Conservation (phyloP, 2,888 invertebrate species). For the Neuroscelio doddi region DNA sequence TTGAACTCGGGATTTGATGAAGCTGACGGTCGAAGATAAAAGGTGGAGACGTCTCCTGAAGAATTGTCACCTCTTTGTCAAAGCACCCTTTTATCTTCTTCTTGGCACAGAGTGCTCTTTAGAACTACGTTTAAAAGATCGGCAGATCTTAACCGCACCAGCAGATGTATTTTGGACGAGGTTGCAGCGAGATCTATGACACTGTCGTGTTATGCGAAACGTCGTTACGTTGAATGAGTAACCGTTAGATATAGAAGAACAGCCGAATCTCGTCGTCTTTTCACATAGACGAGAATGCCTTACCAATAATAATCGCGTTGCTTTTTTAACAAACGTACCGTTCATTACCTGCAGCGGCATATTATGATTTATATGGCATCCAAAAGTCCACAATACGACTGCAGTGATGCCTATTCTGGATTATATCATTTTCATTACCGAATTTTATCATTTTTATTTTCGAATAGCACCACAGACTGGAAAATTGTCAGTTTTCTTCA, state of each 20-base stretch:
- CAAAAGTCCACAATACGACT: slow-evolving; percentile 73
- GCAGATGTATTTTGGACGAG: slow-evolving; percentile 73
- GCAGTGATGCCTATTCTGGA: slow-evolving; percentile 73
- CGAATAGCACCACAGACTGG: slow-evolving; percentile 48
- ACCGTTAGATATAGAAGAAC: neutral
- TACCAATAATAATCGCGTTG: neutral
- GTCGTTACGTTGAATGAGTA: neutral
- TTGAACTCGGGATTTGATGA: slow-evolving; percentile 46
- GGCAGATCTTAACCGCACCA: slow-evolving; percentile 70
- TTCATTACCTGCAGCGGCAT: slow-evolving; percentile 14
- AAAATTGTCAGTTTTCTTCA: slow-evolving; percentile 41
- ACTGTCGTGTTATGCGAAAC: slow-evolving; percentile 3
- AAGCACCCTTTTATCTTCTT: slow-evolving; percentile 62
- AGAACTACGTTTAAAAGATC: slow-evolving; percentile 39
- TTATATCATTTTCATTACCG: slow-evolving; percentile 54
- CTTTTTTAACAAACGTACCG: neutral
- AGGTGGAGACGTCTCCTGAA: slow-evolving; percentile 30
- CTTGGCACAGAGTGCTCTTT: slow-evolving; percentile 44
- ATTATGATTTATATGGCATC: slow-evolving; percentile 69
- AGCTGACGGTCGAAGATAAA: slow-evolving; percentile 57
- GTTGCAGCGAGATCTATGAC: slow-evolving; percentile 44
- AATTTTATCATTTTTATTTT: slow-evolving; percentile 17
- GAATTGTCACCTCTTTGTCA: slow-evolving; percentile 14
- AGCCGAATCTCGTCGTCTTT: neutral
- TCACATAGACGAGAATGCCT: neutral